Evolutionary conservation across 2,797 vertebrate species (phyloP), one percentile per base, ranked within the genome.

Genomic region (Orientallactaga sibirica): DNA sequence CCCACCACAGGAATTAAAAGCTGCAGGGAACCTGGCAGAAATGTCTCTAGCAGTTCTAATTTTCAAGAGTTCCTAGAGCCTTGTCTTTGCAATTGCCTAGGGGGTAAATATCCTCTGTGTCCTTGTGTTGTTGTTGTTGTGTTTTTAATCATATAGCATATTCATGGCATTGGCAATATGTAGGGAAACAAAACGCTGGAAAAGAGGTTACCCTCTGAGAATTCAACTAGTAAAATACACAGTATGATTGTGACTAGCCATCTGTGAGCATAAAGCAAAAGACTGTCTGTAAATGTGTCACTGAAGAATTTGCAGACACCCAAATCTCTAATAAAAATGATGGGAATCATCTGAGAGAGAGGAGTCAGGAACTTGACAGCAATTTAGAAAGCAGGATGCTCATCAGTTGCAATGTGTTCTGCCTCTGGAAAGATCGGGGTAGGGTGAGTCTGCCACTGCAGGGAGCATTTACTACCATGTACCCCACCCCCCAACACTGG

Each of bases 201-300:
- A 79, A 83, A 79, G 75, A 94, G 58, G 33, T 86, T 86, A 61
- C 73, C 88, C 92, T 93, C 85, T 75, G 94, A 96, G 82, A 96
- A 92, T 93, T 92, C 78, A 96, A 94, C 84, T 88, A 83, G 80
- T 91, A 83, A 96, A 94, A 95, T 66, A 61, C 90, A 85, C 24
- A n/a, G 55, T 79, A 14, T 86, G 55, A 77, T 90, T 82, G 55
- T 80, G 76, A 95, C 94, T 92, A 96, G 95, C 93, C 95, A 97
- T 93, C 94, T 96, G 90, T 82, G 93, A 94, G 27, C 92, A 96
- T 86, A 91, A 91, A 94, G 91, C 84, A 33, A 93, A 87, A 97
- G 88, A 90, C n/a, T 93, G 89, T 78, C 77, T 90, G 81, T 81
- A 94, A 94, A 92, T 86, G 67, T 94, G 87, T 94, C 95, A 80